Base-by-base conservation (phyloP, 2,888 invertebrate genomes). In the Alloscopus bannaensis region DNA sequence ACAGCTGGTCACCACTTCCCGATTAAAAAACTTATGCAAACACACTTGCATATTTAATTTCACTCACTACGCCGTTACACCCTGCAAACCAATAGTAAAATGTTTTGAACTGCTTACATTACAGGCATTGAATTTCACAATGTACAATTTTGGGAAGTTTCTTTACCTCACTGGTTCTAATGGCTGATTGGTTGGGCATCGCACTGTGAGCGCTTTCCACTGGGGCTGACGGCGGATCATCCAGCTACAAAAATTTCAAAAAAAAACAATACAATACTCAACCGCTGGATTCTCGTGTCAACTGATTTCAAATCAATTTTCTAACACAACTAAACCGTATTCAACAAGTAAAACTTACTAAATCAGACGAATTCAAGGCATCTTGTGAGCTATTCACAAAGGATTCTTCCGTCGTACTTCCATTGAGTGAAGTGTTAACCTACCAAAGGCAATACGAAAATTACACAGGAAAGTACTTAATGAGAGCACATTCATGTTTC, bases 331-430 rank as follows among this genome's bases (percentile, higher is more conserved):
- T 18, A 31, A 36, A 40, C 16, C 18, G 11, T 6, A 36, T 36
- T 13, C 13, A 13, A 36, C 6, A 36, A 8, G 13, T 36, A 36
- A 6, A 36, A 52, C 52, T 20, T 70, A 77, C 77, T 31, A 77
- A 70, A 77, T 77, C 77, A 18, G 77, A 77, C 18, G 77, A 77
- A 47, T 77, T 77, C 8, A 70, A 77, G 18, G 28, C 77, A 57
- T 77, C 77, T 26, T 77, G 77, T 31, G 77, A 77, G 20, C 62
- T 77, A 29, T 77, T 77, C 0, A 57, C 65, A 47, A 69, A 76
- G 1, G 76, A 77, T 26, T 77, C 77, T 13, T 77, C 77, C 8
- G 77, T 70, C 6, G 55, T 52, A 57, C 77, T 70, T 64, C 77
- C 77, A 29, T 77, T 77, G 6, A 70, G 36, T 22, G 77, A 60